Percentiles rank a stretch among this genome's conserved stretches.
Conservation (phyloP, 2,113 vertebrate genomes). For the Nematolebias whitei region DNA sequence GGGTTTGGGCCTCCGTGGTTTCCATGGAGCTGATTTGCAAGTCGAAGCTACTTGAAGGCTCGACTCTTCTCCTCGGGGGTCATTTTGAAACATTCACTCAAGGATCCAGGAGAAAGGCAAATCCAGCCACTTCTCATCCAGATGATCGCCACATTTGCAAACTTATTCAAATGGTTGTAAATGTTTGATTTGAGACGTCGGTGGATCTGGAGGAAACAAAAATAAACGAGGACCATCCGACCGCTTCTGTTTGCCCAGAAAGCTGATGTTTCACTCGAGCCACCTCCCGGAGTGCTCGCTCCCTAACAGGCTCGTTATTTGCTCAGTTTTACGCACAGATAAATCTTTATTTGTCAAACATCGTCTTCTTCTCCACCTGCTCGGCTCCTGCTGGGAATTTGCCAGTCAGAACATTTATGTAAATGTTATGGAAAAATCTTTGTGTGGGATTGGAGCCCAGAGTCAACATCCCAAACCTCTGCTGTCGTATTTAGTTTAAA, state of each 20-base stretch:
- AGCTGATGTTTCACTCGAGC: too few relatives aligned
- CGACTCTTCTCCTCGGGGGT: slow-evolving; percentile 29
- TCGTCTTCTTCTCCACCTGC: slow-evolving; percentile 65
- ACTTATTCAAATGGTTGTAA: slow-evolving; percentile 80
- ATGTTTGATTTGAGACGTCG: slow-evolving; percentile 55
- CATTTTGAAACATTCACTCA: slow-evolving; percentile 76
- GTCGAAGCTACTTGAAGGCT: slow-evolving; percentile 31
- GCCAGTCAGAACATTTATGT: slow-evolving; percentile 81
- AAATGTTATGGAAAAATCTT: slow-evolving; percentile 81
- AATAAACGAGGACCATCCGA: too few relatives aligned
- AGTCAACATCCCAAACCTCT: slow-evolving; percentile 45
- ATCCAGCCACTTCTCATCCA: slow-evolving; percentile 60
- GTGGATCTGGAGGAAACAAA: slow-evolving; percentile 20
- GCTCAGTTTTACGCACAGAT: neutral
- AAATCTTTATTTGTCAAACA: slow-evolving; percentile 24
- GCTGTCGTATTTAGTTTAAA: slow-evolving; percentile 17
- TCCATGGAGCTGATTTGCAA: slow-evolving; percentile 40
- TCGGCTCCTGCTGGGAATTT: slow-evolving; percentile 71
- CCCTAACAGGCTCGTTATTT: neutral
- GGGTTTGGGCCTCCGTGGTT: too few relatives aligned
- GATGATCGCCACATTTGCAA: slow-evolving; percentile 73
- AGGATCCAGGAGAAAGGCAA: slow-evolving; percentile 77
- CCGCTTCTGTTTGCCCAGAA: neutral
- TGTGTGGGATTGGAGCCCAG: slow-evolving; percentile 50
- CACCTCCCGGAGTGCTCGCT: accelerated